phyloP scores from a whole-genome alignment of 2,797 vertebrate species.

The Scyliorhinus canicula region DNA sequence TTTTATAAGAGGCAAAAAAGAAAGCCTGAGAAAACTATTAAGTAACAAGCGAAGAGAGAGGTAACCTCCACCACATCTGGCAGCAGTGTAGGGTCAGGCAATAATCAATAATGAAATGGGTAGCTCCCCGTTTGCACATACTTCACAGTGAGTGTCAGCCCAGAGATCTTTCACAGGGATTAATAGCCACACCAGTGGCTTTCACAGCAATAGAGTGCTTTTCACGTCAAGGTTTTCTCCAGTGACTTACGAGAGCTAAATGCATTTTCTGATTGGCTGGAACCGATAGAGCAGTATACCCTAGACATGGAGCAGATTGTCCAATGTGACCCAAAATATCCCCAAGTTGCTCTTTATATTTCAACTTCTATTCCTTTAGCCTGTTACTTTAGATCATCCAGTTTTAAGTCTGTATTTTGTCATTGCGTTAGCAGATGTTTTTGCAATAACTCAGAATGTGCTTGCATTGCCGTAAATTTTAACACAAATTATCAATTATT shows the following conservation, averaged over 20 bases:
- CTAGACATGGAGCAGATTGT: conserved; percentile 58
- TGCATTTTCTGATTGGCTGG: conserved; percentile 42
- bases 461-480: background rate
- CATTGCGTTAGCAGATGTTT: conserved; percentile 8
- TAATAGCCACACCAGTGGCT: conserved; percentile 49
- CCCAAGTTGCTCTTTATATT: conserved; percentile 65
- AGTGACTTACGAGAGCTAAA: conserved; percentile 49
- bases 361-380: conserved; percentile 63
- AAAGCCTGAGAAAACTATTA: background rate
- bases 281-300: conserved; percentile 43
- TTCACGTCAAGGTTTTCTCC: conserved; percentile 47
- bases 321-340: conserved; percentile 54
- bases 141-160: conserved; percentile 48
- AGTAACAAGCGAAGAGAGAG: conserved; percentile 51
- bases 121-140: conserved; percentile 44
- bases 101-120: conserved; percentile 66
- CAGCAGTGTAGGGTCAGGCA: conserved; percentile 54
- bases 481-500: conserved; percentile 8
- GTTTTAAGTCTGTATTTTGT: background rate
- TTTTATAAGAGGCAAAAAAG: background rate
- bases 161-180: conserved; percentile 45
- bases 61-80: conserved; percentile 60
- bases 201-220: conserved; percentile 46
- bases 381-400: conserved; percentile 18
- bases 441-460: background rate